Evolutionary conservation across 2,888 invertebrate genomes (phyloP).

Genomic region (Leptopterna dolabrata): DNA sequence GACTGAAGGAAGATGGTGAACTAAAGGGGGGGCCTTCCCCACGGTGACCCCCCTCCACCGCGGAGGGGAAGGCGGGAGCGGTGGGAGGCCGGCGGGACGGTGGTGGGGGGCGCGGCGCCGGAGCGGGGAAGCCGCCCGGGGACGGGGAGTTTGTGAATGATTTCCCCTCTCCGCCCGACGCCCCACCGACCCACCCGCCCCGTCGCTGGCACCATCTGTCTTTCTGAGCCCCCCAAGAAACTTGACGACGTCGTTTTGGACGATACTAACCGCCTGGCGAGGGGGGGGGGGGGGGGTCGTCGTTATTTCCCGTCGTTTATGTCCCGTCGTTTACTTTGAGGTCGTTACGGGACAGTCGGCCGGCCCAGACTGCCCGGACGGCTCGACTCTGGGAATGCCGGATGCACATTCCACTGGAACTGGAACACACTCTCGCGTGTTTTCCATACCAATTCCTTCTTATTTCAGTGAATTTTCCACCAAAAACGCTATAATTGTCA

Average conservation of each 20-base stretch:
- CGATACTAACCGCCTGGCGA: no score
- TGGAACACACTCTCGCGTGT: background rate
- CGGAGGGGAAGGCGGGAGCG: background rate
- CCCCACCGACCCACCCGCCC: constrained; percentile 19
- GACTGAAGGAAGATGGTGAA: constrained; percentile 32
- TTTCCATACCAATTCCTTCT: no score
- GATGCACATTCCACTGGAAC: background rate
- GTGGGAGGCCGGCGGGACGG: background rate
- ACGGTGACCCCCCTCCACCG: background rate
- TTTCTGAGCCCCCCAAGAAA: background rate
- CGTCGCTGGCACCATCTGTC: constrained; percentile 2
- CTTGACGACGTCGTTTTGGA: no score
- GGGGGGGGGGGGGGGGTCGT: no score
- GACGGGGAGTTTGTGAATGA: constrained; percentile 40
- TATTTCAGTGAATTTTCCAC: no score
- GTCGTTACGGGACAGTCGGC: no score
- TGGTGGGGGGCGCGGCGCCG: background rate
- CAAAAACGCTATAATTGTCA: background rate
- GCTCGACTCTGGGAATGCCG: background rate
- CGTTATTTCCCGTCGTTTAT: no score
- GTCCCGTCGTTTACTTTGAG: no score
- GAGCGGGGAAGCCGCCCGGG: background rate
- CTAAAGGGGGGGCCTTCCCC: constrained; percentile 13
- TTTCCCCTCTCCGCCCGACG: background rate
- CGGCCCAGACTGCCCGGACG: no score